Base-by-base conservation (phyloP, 1,140 invertebrate genomes). In the Eriosoma lanigerum region DNA sequence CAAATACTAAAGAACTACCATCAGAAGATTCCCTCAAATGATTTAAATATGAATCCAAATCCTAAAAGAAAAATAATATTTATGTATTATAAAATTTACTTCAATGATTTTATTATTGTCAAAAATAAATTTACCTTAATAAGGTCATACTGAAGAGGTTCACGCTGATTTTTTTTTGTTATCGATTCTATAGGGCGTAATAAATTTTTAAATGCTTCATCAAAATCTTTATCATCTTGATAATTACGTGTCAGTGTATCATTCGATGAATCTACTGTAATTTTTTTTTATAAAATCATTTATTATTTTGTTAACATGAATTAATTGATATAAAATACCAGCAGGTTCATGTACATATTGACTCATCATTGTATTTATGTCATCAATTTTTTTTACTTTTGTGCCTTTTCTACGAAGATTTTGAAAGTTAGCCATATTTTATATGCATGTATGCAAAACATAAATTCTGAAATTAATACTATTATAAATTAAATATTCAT, bases 1-100 rank as follows among this genome's bases (percentile, higher is more conserved):
- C 87, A 86, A 88, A 88, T 81, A 88, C 88, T 85, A 87, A 86
- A 8, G 84, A 85, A 3, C 85, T 86, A 66, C 82, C 81, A 12
- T 86, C 85, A 19, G 44, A 56, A 17, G 50, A 21, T 52, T 78
- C 70, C 62, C 26, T 75, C 12, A 83, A 68, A 46, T 82, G 81
- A n/a, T 72, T 46, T 21, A 82, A 70, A 81, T 83, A 83, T 21
- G 81, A 73, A 56, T 83, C 83, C 58, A 83, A 70, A 19, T 81
- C 54, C 81, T 82, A 29, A 38, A 80, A 80, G n/a, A 32, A 44
- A 78, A 54, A 70, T 48, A 46, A n/a, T 17, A 64, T 44, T 68
- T 52, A 4, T n/a, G n/a, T n/a, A n/a, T n/a, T n/a, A 17, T 2
- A 48, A 24, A 68, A 26, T 48, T 3, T 46, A 48, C 5, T 44